phyloP scores from a whole-genome alignment of 2,888 invertebrate species.

The Penaeus monodon region DNA sequence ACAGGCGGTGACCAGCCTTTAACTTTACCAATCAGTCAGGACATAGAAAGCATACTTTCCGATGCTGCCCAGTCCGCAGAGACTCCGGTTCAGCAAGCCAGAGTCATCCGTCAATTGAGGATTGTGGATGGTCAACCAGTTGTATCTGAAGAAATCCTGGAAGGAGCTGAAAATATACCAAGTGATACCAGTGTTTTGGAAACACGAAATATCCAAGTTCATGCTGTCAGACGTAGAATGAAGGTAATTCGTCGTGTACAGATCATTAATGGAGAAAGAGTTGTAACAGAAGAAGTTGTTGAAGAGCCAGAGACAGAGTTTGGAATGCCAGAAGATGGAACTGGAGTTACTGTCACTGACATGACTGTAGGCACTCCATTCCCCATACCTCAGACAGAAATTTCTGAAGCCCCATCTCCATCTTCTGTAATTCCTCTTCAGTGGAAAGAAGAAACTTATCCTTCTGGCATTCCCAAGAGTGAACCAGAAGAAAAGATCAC shows the following conservation, averaged over 20 bases:
- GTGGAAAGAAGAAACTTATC: background rate
- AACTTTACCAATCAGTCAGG: slow-evolving; percentile 44
- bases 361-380: background rate
- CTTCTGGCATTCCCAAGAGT: background rate
- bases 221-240: slow-evolving; percentile 32
- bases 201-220: slow-evolving; percentile 24
- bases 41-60: slow-evolving; percentile 25
- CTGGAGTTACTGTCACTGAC: slow-evolving; percentile 49
- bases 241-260: slow-evolving; percentile 41
- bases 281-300: slow-evolving; percentile 61
- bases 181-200: background rate
- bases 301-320: slow-evolving; percentile 60
- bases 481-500: background rate
- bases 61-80: background rate
- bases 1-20: background rate
- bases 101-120: slow-evolving; percentile 37
- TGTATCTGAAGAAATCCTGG: slow-evolving; percentile 48
- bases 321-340: slow-evolving; percentile 51
- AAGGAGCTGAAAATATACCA: slow-evolving; percentile 27
- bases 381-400: background rate
- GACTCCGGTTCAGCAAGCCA: slow-evolving; percentile 14
- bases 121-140: slow-evolving; percentile 49
- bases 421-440: too few relatives aligned
- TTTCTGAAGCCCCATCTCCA: slow-evolving; percentile 5
- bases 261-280: slow-evolving; percentile 57